These are phyloP conservation scores for Solea senegalensis DNA, from an alignment of 2,113 vertebrate genomes.

Conservation along the genomic window DNA sequence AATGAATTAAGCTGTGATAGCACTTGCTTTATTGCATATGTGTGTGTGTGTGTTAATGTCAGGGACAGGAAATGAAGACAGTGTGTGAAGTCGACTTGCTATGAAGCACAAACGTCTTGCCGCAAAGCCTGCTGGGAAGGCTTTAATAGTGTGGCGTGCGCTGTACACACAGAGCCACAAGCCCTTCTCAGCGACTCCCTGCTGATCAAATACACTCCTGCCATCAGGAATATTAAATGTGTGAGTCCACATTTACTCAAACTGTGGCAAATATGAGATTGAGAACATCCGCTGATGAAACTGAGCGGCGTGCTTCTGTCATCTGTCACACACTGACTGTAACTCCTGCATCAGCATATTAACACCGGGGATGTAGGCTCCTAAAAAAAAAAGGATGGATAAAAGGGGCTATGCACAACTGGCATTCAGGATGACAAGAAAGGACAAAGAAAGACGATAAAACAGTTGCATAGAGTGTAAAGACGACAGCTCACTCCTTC, in stretches of 20 bases:
- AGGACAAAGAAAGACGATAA: slow-evolving; percentile 30
- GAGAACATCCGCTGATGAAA: slow-evolving; percentile 25
- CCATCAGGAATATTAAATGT: slow-evolving; percentile 57
- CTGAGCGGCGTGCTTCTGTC: slow-evolving; percentile 25
- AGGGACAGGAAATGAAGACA: slow-evolving; percentile 72
- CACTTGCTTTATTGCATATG: slow-evolving; percentile 64
- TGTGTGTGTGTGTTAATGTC: slow-evolving; percentile 56
- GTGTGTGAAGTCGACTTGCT: slow-evolving; percentile 53
- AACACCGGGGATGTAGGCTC: slow-evolving; percentile 19
- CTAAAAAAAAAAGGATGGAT: slow-evolving; percentile 6
- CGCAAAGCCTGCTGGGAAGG: slow-evolving; percentile 44
- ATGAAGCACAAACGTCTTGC: slow-evolving; percentile 15
- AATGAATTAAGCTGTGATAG: slow-evolving; percentile 70
- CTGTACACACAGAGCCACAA: slow-evolving; percentile 20
- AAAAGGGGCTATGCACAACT: neutral
- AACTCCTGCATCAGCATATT: slow-evolving; percentile 27
- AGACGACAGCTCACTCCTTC: slow-evolving; percentile 83
- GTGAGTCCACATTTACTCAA: slow-evolving; percentile 41
- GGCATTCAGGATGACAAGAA: neutral
- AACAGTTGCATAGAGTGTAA: slow-evolving; percentile 84
- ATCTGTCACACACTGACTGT: slow-evolving; percentile 36
- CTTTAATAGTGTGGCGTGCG: slow-evolving; percentile 32
- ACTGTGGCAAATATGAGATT: slow-evolving; percentile 25
- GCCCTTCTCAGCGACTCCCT: slow-evolving; percentile 23
- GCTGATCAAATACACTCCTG: slow-evolving; percentile 57